Percentiles rank a stretch among this genome's conserved stretches.
Conservation (phyloP, 2,888 invertebrate genomes). For the Aleiodes testaceus region DNA sequence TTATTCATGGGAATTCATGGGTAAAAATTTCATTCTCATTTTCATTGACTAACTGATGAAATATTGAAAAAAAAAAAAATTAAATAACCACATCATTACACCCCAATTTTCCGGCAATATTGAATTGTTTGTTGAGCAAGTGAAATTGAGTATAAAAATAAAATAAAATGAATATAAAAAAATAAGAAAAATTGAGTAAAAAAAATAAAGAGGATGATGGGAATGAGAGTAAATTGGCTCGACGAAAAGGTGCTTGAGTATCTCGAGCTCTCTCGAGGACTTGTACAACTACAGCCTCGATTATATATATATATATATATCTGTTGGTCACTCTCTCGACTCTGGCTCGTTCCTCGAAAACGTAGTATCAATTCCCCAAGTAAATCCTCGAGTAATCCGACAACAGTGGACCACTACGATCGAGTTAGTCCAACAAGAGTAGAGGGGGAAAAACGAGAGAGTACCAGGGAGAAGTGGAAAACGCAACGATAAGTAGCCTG, state of each 20-base stretch:
- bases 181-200: slow-evolving; percentile 25
- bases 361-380: slow-evolving; percentile 64
- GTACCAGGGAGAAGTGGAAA: not conserved
- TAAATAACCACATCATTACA: not conserved
- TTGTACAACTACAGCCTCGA: not conserved
- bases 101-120: slow-evolving; percentile 11
- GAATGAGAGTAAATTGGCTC: slow-evolving; percentile 27
- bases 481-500: slow-evolving; percentile 10
- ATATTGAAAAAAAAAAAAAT: not conserved
- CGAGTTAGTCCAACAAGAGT: slow-evolving; percentile 27
- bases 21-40: too few species aligned
- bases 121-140: not conserved
- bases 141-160: slow-evolving; percentile 3
- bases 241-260: slow-evolving; percentile 30
- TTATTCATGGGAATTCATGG: too few species aligned
- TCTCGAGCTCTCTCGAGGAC: slow-evolving; percentile 10
- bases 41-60: too few species aligned
- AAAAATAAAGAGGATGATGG: slow-evolving; percentile 2
- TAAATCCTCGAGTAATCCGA: slow-evolving; percentile 65
- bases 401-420: slow-evolving; percentile 57
- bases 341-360: slow-evolving; percentile 44
- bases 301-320: not conserved
- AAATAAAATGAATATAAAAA: not conserved
- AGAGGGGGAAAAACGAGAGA: too few species aligned
- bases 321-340: slow-evolving; percentile 4